phyloP scores from a whole-genome alignment of 2,113 vertebrate species.

The Psilopsiagon aurifrons region DNA sequence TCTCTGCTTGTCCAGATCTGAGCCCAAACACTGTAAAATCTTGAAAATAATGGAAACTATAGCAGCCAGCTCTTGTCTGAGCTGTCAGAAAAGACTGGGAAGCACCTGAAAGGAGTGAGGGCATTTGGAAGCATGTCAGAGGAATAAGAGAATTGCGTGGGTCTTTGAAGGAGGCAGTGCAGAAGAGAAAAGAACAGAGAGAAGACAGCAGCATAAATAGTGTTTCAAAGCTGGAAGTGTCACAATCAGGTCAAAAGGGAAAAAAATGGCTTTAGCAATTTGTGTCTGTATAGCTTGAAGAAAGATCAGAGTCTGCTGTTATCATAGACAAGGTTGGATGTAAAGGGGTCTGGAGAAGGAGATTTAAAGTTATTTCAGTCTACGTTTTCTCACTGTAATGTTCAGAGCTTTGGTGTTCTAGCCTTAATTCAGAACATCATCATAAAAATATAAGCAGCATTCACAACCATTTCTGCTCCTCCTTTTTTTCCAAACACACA shows the following conservation, averaged over 20 bases:
- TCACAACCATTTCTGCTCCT: not conserved
- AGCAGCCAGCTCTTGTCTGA: not conserved
- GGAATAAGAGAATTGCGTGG: not conserved
- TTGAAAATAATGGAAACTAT: not conserved
- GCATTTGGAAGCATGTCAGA: constrained; percentile 12
- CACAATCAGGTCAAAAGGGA: not conserved
- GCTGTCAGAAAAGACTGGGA: not conserved
- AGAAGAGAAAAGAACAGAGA: not conserved
- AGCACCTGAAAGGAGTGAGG: constrained; percentile 18
- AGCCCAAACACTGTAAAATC: not conserved
- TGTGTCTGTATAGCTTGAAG: not conserved
- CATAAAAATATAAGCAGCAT: not conserved
- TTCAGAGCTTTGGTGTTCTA: not conserved
- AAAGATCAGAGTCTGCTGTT: not conserved
- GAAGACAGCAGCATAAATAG: constrained; percentile 17
- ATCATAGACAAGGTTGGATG: not conserved
- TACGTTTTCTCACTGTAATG: not conserved
- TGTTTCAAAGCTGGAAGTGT: constrained; percentile 3
- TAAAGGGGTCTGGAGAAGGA: not conserved
- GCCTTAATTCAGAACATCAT: not conserved
- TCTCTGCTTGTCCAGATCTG: not conserved
- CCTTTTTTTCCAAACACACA: not conserved
- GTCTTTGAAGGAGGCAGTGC: constrained; percentile 7
- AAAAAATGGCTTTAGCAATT: not conserved
- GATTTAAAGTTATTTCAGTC: not conserved